Evolutionary conservation across 1,140 invertebrate species (phyloP).

Genomic region (Hylaeus volcanicus): DNA sequence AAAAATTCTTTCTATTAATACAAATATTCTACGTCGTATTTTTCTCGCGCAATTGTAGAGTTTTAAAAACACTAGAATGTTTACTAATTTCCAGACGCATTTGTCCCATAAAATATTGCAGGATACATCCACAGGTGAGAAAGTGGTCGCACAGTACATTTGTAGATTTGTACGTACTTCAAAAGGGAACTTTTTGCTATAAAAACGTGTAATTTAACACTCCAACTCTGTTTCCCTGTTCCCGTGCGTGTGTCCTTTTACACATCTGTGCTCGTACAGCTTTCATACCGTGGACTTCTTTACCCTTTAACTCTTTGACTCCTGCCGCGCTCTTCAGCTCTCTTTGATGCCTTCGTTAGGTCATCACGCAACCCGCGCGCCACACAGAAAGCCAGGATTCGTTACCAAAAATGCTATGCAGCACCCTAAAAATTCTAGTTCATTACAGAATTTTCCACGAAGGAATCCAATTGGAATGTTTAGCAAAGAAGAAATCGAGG

Average conservation of each 20-base stretch:
- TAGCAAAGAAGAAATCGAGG: not conserved
- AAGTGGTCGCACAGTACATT: too few relatives aligned
- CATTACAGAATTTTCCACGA: not conserved
- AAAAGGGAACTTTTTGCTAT: not conserved
- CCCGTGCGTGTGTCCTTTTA: not conserved
- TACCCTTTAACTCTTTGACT: not conserved
- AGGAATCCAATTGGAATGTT: not conserved
- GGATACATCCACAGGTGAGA: too few relatives aligned
- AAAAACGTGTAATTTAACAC: not conserved
- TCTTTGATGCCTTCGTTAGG: not conserved
- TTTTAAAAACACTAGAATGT: too few relatives aligned
- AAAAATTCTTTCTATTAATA: too few relatives aligned
- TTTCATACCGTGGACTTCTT: not conserved
- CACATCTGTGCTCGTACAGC: not conserved
- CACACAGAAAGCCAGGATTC: not conserved
- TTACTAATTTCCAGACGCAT: too few relatives aligned
- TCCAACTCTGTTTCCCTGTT: not conserved
- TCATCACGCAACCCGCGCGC: not conserved
- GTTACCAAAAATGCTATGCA: not conserved
- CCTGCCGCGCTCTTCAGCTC: not conserved
- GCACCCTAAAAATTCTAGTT: not conserved
- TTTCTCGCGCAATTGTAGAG: not conserved
- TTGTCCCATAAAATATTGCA: too few relatives aligned
- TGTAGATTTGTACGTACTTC: too few relatives aligned
- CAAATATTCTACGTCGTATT: too few relatives aligned